phyloP scores from a whole-genome alignment of 2,113 vertebrate genomes.

The Campylomormyrus numenius region DNA sequence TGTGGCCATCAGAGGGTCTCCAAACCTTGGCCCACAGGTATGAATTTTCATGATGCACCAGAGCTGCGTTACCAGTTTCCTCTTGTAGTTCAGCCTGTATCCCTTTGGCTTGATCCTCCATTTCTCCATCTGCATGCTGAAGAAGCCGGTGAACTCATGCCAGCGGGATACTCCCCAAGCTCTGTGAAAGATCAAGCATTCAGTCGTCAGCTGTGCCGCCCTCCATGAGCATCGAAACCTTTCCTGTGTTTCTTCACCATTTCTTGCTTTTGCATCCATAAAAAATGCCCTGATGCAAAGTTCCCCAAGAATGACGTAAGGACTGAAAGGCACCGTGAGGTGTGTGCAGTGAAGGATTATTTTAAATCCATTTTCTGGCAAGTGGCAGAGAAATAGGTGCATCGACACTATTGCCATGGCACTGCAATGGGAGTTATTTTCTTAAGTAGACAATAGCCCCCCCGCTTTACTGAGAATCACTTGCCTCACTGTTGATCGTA shows the following conservation, averaged over 20 bases:
- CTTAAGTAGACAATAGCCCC: neutral
- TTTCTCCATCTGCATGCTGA: neutral
- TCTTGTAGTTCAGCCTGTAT: neutral
- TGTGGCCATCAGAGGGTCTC: neutral
- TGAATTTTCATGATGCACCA: neutral
- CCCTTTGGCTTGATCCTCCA: neutral
- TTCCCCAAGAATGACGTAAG: neutral
- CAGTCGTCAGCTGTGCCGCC: neutral
- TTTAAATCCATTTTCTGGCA: neutral
- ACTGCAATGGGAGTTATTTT: neutral
- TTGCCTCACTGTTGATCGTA: neutral
- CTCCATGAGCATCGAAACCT: neutral
- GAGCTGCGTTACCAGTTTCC: neutral
- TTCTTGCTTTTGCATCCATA: neutral
- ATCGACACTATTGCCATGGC: neutral
- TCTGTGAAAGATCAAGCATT: neutral
- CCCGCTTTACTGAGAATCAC: neutral
- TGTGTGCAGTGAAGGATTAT: neutral
- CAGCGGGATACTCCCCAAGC: neutral
- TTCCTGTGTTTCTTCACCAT: neutral
- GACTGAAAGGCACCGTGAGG: neutral
- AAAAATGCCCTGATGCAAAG: neutral
- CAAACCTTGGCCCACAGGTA: neutral
- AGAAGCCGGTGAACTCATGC: neutral
- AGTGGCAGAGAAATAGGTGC: neutral